Base-by-base conservation (phyloP, 2,797 vertebrate genomes). In the Lithobates pipiens region DNA sequence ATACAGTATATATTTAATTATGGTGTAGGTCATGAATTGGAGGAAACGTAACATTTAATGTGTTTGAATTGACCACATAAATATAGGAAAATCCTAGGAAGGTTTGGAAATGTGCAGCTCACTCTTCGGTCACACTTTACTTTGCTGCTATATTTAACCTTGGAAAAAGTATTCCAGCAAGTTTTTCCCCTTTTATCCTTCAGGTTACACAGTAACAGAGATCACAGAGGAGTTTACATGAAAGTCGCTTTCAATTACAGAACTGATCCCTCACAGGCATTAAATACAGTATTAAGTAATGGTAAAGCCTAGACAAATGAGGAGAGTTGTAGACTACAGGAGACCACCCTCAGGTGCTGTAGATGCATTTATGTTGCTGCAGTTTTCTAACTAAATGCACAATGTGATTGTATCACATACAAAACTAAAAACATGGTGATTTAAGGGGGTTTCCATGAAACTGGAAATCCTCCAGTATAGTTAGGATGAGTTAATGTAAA, bases 261-360 rank as follows among this genome's bases (percentile, higher is more conserved):
- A 57, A 77, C 34, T 29, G 63, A 46, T 76, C 42, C 82, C 25
- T 83, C 63, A 54, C 21, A 32, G 73, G 42, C 39, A 34, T 83
- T 68, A 39, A 71, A 27, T 54, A 70, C 65, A 71, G 46, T 69
- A 83, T 76, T 44, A 44, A 67, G n/a, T 63, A 83, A 75, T 46
- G 25, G 1, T 50, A 54, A 5, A 6, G 71, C 54, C 42, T 23
- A 50, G 34, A 57, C 50, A 39, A 61, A 32, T 23, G 9, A 21
- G 25, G 63, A 65, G n/a, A 29, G 71, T 44, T 46, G 29, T 57
- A 76, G 44, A 57, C 21, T 42, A 68, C 6, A 18, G 39, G 4
- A 80, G 83, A 80, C 83, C 83, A 85, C 83, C 69, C 39, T 85
- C 63, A 85, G 69, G 68, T 78, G 83, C 70, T 65, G 82, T 78